Percentiles rank a stretch among this genome's conserved stretches.
Evolutionary conservation across 2,888 invertebrate genomes (phyloP).

Genomic region (Dexiosoma caninum): DNA sequence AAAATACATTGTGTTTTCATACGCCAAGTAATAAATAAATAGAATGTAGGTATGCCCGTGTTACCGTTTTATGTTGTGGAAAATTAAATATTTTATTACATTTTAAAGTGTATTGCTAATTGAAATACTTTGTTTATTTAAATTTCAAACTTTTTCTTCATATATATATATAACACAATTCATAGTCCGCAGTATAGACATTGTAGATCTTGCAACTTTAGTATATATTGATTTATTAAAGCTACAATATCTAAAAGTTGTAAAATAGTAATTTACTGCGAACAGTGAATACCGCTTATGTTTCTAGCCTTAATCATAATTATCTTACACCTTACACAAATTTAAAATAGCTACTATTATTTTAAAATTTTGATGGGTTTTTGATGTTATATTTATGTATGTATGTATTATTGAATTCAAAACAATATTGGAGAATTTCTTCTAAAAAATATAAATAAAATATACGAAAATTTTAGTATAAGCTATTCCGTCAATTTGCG

Average conservation of each 20-base stretch:
- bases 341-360: conserved; percentile 45
- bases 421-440: conserved; percentile 45
- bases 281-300: no score
- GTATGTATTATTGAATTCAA: conserved; percentile 44
- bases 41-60: no score
- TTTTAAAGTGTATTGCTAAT: background rate
- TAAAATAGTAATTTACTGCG: no score
- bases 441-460: conserved; percentile 6
- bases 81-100: background rate
- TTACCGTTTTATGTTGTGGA: no score
- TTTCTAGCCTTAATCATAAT: conserved; percentile 7
- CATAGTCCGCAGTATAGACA: no score
- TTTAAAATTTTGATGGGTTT: conserved; percentile 25
- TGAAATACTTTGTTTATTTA: conserved; percentile 8
- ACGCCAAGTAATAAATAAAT: no score
- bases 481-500: conserved; percentile 69
- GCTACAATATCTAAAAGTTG: no score
- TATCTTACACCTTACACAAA: conserved; percentile 31
- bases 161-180: no score
- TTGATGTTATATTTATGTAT: conserved; percentile 29
- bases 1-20: no score
- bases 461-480: background rate
- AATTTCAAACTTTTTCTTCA: conserved; percentile 9
- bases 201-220: no score
- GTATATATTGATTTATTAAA: no score